Evolutionary conservation across 2,888 invertebrate genomes (phyloP).

Genomic region (Halocaridina rubra): DNA sequence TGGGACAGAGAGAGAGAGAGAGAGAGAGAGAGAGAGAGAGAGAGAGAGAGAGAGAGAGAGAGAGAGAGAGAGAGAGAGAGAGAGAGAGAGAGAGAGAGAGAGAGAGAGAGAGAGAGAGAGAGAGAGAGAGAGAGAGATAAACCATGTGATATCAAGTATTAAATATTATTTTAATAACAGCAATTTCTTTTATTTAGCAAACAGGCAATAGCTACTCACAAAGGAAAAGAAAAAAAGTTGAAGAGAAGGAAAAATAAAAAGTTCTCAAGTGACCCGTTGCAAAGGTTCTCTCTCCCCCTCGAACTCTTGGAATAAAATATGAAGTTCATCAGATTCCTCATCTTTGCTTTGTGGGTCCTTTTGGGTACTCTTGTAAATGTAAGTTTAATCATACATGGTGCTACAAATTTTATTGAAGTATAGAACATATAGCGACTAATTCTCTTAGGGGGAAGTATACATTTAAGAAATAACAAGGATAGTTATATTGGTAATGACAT

Average conservation of each 20-base stretch:
- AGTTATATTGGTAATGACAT: too few relatives aligned
- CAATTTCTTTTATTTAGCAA: too few relatives aligned
- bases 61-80: not conserved
- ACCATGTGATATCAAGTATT: not conserved
- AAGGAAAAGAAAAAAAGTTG: not conserved
- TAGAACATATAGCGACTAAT: too few relatives aligned
- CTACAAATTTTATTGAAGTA: too few relatives aligned
- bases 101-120: not conserved
- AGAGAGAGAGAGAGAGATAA: not conserved
- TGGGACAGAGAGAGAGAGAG: too few relatives aligned
- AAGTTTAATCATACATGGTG: too few relatives aligned
- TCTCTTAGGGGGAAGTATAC: too few relatives aligned
- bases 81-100: not conserved
- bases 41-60: not conserved
- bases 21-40: not conserved
- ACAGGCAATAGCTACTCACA: too few relatives aligned
- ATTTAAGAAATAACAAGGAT: too few relatives aligned
- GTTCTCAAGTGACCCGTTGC: not conserved
- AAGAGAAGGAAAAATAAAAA: not conserved
- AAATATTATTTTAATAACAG: not conserved
- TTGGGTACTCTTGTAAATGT: too few relatives aligned
- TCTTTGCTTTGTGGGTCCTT: too few relatives aligned
- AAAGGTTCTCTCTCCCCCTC: not conserved
- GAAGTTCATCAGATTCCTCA: too few relatives aligned
- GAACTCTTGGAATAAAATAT: not conserved